Conservation (phyloP, 2,113 vertebrate species). For the Ailurus styani region DNA sequence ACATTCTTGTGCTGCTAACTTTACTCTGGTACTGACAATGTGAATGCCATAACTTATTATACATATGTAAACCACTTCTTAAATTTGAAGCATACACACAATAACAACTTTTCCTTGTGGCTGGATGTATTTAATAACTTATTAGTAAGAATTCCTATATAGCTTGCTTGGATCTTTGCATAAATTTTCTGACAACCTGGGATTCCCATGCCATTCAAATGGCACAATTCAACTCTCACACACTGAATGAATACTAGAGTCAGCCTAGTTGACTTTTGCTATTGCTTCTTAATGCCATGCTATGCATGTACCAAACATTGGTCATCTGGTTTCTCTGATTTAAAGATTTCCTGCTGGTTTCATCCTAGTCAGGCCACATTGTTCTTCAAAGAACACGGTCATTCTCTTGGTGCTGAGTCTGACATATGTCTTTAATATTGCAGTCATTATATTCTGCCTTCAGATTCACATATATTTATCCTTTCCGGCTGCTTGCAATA, state of each 20-base stretch:
- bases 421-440: neutral
- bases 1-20: neutral
- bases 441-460: neutral
- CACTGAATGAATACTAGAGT: neutral
- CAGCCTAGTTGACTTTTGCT: neutral
- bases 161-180: neutral
- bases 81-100: neutral
- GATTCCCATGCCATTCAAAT: accelerated
- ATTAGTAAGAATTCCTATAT: neutral
- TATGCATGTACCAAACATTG: neutral
- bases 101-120: neutral
- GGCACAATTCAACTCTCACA: neutral
- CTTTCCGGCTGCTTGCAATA: neutral
- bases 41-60: neutral
- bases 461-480: neutral
- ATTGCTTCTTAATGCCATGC: neutral
- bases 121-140: neutral
- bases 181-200: neutral
- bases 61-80: neutral
- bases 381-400: neutral
- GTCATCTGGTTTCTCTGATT: neutral
- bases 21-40: neutral
- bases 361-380: accelerated
- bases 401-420: neutral
- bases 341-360: neutral